phyloP scores from a whole-genome alignment of 2,797 vertebrate genomes.

The Aphelocoma californica region DNA sequence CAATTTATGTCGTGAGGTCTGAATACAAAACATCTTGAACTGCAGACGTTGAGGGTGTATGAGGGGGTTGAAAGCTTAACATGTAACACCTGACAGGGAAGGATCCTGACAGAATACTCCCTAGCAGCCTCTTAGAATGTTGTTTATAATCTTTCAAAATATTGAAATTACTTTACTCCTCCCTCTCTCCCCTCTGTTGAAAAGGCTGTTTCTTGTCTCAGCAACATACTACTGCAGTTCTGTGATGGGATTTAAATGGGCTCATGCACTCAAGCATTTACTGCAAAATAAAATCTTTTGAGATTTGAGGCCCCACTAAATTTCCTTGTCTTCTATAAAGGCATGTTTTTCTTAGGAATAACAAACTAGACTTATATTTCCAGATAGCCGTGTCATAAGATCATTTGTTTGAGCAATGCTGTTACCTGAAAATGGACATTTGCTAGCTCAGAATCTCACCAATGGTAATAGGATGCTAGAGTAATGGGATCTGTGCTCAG shows the following conservation, averaged over 20 bases:
- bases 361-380: background rate
- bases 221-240: background rate
- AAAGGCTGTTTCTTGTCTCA: slow-evolving; percentile 18
- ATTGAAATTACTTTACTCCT: background rate
- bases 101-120: background rate
- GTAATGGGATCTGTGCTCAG: background rate
- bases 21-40: background rate
- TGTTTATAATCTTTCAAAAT: slow-evolving; percentile 13
- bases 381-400: background rate
- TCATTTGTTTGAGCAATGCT: background rate
- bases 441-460: background rate
- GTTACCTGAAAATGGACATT: background rate
- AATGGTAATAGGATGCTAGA: background rate
- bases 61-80: background rate
- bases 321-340: background rate
- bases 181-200: background rate
- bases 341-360: background rate
- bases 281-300: background rate
- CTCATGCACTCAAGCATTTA: background rate
- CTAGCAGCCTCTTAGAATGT: background rate
- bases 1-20: background rate
- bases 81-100: slow-evolving; percentile 10
- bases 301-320: background rate
- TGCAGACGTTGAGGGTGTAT: background rate
- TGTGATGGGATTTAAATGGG: background rate